A percentile compares a stretch with the other conserved stretches of the same genome.
Conservation (phyloP, 2,113 vertebrate genomes). For the Platysteira castanea region DNA sequence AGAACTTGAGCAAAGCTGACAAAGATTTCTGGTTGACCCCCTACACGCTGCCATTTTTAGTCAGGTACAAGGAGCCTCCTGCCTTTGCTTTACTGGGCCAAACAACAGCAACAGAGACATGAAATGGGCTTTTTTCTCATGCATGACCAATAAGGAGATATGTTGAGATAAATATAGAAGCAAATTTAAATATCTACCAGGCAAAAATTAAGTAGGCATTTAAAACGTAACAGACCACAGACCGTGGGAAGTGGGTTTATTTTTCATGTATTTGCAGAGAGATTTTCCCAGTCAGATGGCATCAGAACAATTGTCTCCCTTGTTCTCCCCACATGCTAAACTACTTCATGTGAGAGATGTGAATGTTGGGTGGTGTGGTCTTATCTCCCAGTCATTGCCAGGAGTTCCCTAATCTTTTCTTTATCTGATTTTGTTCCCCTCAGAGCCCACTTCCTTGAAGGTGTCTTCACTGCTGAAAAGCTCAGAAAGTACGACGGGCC, state of each 20-base stretch:
- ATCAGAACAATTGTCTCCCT: background rate
- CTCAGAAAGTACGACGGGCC: conserved; percentile 67
- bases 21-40: conserved; percentile 76
- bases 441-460: conserved; percentile 86
- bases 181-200: background rate
- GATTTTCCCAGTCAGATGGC: background rate
- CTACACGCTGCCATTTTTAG: conserved; percentile 73
- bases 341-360: background rate
- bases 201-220: background rate
- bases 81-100: background rate
- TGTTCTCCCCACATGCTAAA: background rate
- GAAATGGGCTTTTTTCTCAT: background rate
- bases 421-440: background rate
- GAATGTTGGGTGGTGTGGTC: background rate
- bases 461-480: conserved; percentile 77
- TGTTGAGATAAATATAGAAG: background rate
- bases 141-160: background rate
- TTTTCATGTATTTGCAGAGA: background rate
- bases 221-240: background rate
- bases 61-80: conserved; percentile 71
- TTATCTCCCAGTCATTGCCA: background rate
- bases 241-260: background rate
- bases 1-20: conserved; percentile 61
- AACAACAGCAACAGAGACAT: background rate
- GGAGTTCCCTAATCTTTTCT: background rate